Conservation (phyloP, 2,888 invertebrate species). For the Andrena flavipes region DNA sequence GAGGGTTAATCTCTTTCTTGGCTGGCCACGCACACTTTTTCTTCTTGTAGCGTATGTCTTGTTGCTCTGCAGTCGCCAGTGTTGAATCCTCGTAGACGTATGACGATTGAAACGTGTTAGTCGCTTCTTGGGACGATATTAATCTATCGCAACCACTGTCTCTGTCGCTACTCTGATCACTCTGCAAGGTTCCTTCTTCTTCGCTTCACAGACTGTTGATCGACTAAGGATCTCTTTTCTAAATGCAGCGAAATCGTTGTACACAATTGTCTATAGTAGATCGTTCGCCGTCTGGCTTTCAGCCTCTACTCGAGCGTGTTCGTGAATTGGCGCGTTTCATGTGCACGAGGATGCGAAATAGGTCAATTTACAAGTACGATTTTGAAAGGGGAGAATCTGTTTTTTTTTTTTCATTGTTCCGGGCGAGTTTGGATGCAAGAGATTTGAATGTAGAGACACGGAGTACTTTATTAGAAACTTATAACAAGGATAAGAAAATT, state of each 20-base stretch:
- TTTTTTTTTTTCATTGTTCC: too few relatives aligned
- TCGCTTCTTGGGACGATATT: conserved; percentile 27
- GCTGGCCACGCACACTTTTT: conserved; percentile 23
- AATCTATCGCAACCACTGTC: conserved; percentile 17
- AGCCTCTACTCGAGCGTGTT: neutral
- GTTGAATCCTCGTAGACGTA: conserved; percentile 45
- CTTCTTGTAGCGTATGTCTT: conserved; percentile 56
- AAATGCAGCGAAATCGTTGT: conserved; percentile 16
- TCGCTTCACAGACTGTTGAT: conserved; percentile 21
- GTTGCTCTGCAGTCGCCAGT: conserved; percentile 61
- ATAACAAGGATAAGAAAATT: too few relatives aligned
- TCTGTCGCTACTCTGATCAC: conserved; percentile 23
- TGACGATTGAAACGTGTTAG: conserved; percentile 46
- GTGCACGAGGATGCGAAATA: neutral
- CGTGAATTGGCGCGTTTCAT: conserved; percentile 7
- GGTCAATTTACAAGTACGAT: neutral
- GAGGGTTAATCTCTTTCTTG: conserved; percentile 53
- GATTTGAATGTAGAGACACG: too few relatives aligned
- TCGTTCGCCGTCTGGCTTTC: conserved; percentile 11
- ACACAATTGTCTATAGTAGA: neutral
- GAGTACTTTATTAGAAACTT: too few relatives aligned
- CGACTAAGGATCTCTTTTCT: conserved; percentile 23
- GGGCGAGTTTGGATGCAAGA: too few relatives aligned
- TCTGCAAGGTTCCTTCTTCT: conserved; percentile 43
- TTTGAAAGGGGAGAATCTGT: too few relatives aligned